Evolutionary conservation across 35 echinoderm and acorn worm species (phyloP).

Genomic region (Nesometra sesokonis): DNA sequence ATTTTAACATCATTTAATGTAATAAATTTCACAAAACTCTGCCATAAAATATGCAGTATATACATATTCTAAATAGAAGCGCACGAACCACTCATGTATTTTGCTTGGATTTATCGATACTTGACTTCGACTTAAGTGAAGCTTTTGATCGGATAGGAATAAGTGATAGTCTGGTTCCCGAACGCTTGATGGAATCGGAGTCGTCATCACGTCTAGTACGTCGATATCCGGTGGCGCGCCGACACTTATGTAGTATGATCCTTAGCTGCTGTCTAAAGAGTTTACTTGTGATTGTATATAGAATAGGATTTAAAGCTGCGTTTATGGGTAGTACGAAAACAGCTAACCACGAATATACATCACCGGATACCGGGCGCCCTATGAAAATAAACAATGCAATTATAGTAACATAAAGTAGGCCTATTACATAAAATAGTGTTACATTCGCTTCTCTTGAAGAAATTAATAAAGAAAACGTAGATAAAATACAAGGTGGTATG

Average conservation of each 20-base stretch:
- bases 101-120: neutral
- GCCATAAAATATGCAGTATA: no score
- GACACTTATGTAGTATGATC: neutral
- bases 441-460: no score
- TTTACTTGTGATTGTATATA: constrained; percentile 86
- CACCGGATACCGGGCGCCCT: constrained; percentile 47
- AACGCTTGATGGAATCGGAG: constrained; percentile 16
- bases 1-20: no score
- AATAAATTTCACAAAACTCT: no score
- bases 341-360: constrained; percentile 86
- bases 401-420: neutral
- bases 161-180: constrained; percentile 48
- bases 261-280: constrained; percentile 73
- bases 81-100: neutral
- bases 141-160: constrained; percentile 19
- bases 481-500: no score
- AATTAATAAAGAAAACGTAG: no score
- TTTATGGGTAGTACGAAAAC: constrained; percentile 83
- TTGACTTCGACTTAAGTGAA: neutral
- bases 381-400: neutral
- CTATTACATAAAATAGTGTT: neutral
- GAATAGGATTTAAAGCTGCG: constrained; percentile 75
- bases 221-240: constrained; percentile 20
- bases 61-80: no score
- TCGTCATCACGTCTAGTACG: constrained; percentile 30